A percentile compares a stretch with the other conserved stretches of the same genome.
Conservation (phyloP, 2,888 invertebrate genomes). For the Campoletis raptor region DNA sequence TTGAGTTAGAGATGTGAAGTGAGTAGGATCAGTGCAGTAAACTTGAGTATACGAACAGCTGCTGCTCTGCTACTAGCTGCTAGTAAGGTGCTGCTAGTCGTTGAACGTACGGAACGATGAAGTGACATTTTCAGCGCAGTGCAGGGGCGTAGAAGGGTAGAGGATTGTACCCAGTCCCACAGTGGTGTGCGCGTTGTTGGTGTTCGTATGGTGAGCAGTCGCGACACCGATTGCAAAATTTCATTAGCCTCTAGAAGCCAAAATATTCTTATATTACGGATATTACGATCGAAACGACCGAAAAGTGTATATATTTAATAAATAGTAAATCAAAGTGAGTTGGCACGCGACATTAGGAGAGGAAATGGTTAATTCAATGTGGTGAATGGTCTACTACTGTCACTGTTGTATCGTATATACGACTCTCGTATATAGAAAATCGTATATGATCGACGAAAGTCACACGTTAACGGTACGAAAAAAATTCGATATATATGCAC, state of each 20-base stretch:
- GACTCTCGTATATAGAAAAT: background rate
- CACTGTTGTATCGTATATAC: background rate
- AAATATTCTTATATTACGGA: background rate
- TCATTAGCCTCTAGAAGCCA: background rate
- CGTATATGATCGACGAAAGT: background rate
- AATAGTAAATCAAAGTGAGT: background rate
- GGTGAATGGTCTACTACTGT: background rate
- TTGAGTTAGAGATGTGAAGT: background rate
- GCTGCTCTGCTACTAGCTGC: background rate
- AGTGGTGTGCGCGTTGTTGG: conserved; percentile 17
- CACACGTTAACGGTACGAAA: conserved; percentile 16
- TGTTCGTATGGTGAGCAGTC: background rate
- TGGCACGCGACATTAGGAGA: background rate
- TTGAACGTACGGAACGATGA: conserved; percentile 48
- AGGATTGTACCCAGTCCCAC: conserved; percentile 11
- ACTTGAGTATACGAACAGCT: conserved; percentile 32
- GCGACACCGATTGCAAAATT: background rate
- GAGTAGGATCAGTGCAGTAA: conserved; percentile 43
- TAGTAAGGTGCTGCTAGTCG: background rate
- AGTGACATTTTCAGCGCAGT: conserved; percentile 64
- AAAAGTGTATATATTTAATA: background rate
- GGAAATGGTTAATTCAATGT: background rate
- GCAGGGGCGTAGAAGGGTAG: conserved; percentile 34
- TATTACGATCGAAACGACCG: background rate
- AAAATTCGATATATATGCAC: background rate